Evolutionary conservation across 1,140 invertebrate genomes (phyloP).

Genomic region (Probaryconus sp.): DNA sequence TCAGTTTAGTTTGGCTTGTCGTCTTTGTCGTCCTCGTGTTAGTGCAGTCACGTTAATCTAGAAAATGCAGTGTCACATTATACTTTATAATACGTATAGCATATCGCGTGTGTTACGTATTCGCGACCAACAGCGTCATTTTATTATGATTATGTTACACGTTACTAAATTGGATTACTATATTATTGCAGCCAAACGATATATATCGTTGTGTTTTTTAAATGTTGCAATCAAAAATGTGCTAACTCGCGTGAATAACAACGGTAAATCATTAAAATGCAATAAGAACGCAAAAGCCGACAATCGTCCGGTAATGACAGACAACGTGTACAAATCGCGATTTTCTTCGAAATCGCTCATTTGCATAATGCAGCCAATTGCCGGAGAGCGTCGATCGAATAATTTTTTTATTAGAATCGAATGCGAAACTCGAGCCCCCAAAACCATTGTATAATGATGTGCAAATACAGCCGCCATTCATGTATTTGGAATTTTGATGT

Average conservation of each 20-base stretch:
- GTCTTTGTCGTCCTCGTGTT: too few species aligned
- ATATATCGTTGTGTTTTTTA: too few species aligned
- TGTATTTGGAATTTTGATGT: too few species aligned
- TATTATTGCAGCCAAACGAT: not conserved
- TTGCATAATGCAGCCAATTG: conserved; percentile 41
- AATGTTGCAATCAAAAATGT: too few species aligned
- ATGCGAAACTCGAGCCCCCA: conserved; percentile 31
- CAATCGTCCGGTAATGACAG: conserved; percentile 40
- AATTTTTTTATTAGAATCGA: conserved; percentile 55
- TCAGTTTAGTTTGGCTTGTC: too few species aligned
- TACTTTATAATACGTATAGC: conserved; percentile 71
- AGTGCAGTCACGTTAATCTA: conserved; percentile 68
- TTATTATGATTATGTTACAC: conserved; percentile 33
- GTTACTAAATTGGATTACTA: conserved; percentile 20
- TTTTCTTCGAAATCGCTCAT: conserved; percentile 24
- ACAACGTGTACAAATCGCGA: too few species aligned
- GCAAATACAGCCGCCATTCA: conserved; percentile 43
- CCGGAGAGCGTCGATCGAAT: conserved; percentile 53
- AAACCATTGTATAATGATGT: conserved; percentile 43
- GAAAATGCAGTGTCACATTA: conserved; percentile 69
- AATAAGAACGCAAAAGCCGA: too few species aligned
- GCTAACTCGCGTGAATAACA: too few species aligned
- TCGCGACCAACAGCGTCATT: conserved; percentile 9
- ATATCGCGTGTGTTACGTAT: conserved; percentile 18
- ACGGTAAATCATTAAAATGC: too few species aligned